phyloP scores from a whole-genome alignment of 2,888 invertebrate genomes.

The Chaitophorus viminalis region DNA sequence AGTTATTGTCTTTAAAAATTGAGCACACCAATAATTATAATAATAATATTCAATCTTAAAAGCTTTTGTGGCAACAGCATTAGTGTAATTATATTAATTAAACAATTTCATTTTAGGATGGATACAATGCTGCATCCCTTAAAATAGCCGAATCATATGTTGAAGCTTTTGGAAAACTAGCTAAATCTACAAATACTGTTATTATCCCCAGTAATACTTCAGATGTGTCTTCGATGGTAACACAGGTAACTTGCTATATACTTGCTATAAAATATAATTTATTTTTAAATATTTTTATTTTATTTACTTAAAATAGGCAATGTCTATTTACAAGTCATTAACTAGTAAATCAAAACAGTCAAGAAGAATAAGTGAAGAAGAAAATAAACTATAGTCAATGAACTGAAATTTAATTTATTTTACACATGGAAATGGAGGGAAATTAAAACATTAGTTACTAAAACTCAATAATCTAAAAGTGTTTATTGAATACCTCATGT shows the following conservation, averaged over 20 bases:
- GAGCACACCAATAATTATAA: no score
- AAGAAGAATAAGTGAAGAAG: conserved; percentile 34
- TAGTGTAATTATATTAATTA: no score
- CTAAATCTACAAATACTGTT: conserved; percentile 92
- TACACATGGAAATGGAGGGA: background rate
- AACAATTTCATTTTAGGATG: conserved; percentile 71
- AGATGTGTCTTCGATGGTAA: conserved; percentile 81
- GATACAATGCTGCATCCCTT: conserved; percentile 89
- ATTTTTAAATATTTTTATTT: background rate
- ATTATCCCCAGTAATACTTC: conserved; percentile 92
- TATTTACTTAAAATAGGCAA: conserved; percentile 36
- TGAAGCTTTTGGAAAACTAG: conserved; percentile 90
- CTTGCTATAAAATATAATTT: background rate
- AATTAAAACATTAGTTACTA: conserved; percentile 9
- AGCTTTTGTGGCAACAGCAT: no score
- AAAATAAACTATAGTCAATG: conserved; percentile 39
- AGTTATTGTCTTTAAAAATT: no score
- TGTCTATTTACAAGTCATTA: conserved; percentile 53
- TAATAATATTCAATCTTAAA: no score
- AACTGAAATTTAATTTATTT: conserved; percentile 45
- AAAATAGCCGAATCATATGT: conserved; percentile 97
- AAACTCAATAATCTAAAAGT: conserved; percentile 14
- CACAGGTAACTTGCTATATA: conserved; percentile 74
- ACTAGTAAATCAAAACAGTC: conserved; percentile 23
- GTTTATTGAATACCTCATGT: conserved; percentile 26